These are phyloP conservation scores for Sternarchorhynchus goeldii DNA, from an alignment of 2,797 vertebrate genomes.

Conservation along the genomic window DNA sequence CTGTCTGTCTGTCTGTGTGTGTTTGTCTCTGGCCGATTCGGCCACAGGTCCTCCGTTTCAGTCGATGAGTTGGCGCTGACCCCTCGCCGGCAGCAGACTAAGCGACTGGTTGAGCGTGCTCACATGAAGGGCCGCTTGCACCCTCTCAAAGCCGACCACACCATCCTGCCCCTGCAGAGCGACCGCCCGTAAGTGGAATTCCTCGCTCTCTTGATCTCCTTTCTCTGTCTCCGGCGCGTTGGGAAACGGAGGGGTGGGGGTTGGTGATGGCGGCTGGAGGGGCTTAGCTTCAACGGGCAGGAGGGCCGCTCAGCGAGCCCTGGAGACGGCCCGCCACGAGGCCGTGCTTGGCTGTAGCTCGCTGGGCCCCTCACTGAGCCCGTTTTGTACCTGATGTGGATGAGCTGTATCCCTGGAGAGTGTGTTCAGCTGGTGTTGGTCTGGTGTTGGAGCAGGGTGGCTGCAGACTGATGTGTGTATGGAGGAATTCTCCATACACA, in stretches of 20 bases:
- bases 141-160: conserved; percentile 88
- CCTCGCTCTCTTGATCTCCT: background rate
- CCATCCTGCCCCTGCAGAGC: conserved; percentile 74
- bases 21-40: background rate
- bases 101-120: conserved; percentile 77
- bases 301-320: background rate
- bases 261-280: conserved; percentile 5
- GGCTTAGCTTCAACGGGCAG: conserved; percentile 22
- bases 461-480: background rate
- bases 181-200: conserved; percentile 65
- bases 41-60: conserved; percentile 71
- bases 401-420: background rate
- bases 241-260: conserved; percentile 7
- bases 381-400: background rate
- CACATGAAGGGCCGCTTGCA: conserved; percentile 87
- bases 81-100: conserved; percentile 79
- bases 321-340: background rate
- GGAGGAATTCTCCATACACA: background rate
- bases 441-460: background rate
- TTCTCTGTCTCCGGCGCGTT: background rate
- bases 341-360: conserved; percentile 14
- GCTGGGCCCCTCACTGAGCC: background rate
- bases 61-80: conserved; percentile 70
- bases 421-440: conserved; percentile 6
- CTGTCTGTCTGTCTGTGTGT: conserved; percentile 52